phyloP scores from a whole-genome alignment of 2,797 vertebrate species.

The Poeciliopsis gracilis region DNA sequence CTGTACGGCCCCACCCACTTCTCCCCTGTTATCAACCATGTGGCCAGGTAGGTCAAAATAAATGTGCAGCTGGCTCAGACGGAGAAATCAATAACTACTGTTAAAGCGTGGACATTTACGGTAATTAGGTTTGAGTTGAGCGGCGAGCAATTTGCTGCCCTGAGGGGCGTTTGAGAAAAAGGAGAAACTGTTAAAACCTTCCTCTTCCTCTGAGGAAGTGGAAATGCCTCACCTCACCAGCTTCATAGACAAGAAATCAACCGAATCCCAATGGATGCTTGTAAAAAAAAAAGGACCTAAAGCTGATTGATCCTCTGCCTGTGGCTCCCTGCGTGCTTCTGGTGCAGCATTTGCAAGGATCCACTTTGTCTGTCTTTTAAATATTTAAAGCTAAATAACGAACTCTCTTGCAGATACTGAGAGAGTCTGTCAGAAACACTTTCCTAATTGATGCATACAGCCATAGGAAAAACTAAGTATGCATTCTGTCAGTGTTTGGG shows the following conservation, averaged over 20 bases:
- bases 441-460: constrained; percentile 4
- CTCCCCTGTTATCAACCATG: constrained; percentile 97
- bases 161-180: constrained; percentile 1
- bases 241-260: neutral
- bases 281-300: neutral
- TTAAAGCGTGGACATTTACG: neutral
- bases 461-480: neutral
- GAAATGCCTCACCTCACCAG: constrained; percentile 17
- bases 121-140: neutral
- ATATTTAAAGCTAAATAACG: constrained; percentile 33
- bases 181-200: neutral
- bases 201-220: constrained; percentile 21
- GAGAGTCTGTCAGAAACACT: constrained; percentile 22
- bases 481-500: neutral
- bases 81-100: constrained; percentile 20
- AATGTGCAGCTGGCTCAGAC: constrained; percentile 30
- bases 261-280: neutral
- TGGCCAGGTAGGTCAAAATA: constrained; percentile 83
- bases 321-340: neutral
- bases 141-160: constrained; percentile 17
- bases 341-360: constrained; percentile 16
- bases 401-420: neutral
- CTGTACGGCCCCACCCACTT: constrained; percentile 98
- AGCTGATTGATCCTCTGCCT: neutral
- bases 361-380: constrained; percentile 9